Conservation (phyloP, 2,113 vertebrate genomes). For the Pitta sordida region DNA sequence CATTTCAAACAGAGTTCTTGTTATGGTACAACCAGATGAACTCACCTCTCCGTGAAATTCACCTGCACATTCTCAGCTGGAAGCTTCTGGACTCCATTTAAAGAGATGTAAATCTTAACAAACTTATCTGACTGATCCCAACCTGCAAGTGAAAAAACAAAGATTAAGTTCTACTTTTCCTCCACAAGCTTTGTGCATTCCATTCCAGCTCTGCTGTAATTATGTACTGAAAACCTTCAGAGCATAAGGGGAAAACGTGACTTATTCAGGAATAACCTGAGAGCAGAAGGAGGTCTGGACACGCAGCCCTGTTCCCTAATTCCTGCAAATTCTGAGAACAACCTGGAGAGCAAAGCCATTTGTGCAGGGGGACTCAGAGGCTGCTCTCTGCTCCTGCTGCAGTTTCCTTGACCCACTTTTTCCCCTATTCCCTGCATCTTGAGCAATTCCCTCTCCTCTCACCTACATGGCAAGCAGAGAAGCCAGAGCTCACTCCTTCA, state of each 20-base stretch:
- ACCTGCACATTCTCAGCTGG: conserved; percentile 87
- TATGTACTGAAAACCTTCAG: background rate
- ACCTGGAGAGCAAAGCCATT: background rate
- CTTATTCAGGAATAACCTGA: background rate
- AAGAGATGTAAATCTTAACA: conserved; percentile 93
- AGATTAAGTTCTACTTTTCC: background rate
- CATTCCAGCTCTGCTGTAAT: background rate
- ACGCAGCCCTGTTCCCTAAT: background rate
- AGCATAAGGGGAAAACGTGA: background rate
- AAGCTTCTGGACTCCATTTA: conserved; percentile 88
- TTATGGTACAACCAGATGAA: background rate
- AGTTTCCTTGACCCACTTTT: conserved; percentile 20
- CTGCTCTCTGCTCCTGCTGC: background rate
- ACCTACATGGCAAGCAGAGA: background rate
- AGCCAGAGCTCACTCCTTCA: background rate
- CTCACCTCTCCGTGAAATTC: conserved; percentile 89
- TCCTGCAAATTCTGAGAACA: background rate
- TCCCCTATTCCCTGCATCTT: background rate
- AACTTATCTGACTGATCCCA: conserved; percentile 99
- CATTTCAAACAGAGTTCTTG: background rate
- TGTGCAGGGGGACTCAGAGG: background rate
- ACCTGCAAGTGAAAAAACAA: conserved; percentile 67
- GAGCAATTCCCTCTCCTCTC: conserved; percentile 29
- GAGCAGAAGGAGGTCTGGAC: background rate
- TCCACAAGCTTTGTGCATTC: background rate